Evolutionary conservation across 2,113 vertebrate genomes (phyloP).

Genomic region (Brevimyrus niger): DNA sequence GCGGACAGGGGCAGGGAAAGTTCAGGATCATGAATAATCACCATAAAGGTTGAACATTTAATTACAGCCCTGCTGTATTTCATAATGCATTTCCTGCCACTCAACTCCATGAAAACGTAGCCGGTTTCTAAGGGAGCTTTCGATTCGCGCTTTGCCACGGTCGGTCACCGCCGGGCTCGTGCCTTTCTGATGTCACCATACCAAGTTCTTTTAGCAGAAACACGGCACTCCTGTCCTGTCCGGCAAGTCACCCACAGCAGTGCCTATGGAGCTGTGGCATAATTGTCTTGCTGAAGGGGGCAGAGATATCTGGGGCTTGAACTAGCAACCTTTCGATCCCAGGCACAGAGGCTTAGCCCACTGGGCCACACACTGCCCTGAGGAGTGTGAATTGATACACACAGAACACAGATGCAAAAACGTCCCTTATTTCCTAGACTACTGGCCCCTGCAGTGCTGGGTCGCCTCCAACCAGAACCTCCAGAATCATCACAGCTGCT

Average conservation of each 20-base stretch:
- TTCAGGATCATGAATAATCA: neutral
- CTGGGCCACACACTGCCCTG: too few species aligned
- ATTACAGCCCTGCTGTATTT: neutral
- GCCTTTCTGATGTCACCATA: neutral
- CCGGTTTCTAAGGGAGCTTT: neutral
- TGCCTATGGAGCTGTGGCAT: too few species aligned
- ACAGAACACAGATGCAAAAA: neutral
- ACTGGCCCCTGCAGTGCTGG: neutral
- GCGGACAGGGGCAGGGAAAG: neutral
- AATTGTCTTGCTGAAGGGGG: too few species aligned
- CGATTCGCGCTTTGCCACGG: neutral
- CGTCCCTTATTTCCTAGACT: neutral
- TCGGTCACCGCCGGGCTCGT: neutral
- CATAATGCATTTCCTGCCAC: neutral
- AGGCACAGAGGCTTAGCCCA: too few species aligned
- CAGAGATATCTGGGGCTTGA: too few species aligned
- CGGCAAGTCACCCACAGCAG: neutral
- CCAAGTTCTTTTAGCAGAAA: neutral
- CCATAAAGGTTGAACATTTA: conserved; percentile 7
- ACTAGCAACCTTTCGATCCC: too few species aligned
- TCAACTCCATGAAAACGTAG: neutral
- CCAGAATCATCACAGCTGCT: neutral
- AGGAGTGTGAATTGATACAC: neutral
- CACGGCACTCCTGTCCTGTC: neutral
- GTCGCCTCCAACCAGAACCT: neutral